phyloP scores from a whole-genome alignment of 1,140 invertebrate species.

The Physella acuta region DNA sequence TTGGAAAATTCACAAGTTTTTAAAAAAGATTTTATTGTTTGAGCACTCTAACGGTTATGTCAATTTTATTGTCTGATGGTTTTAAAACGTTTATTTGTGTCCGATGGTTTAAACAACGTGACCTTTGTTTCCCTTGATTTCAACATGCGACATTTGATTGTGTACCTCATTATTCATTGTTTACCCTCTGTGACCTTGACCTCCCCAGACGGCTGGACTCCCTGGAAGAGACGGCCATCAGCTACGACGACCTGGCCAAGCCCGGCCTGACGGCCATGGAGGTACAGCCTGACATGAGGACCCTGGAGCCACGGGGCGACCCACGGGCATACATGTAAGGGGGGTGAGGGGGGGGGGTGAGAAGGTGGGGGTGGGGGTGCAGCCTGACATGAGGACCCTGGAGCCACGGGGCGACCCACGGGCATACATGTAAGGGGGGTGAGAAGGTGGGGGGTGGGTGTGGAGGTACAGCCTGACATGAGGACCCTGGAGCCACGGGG shows the following conservation, averaged over 20 bases:
- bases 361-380: constrained; percentile 29
- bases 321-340: constrained; percentile 32
- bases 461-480: constrained; percentile 34
- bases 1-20: no score
- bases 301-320: constrained; percentile 30
- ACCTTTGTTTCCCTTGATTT: no score
- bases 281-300: constrained; percentile 31
- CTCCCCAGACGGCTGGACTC: constrained; percentile 25
- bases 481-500: constrained; percentile 29
- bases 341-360: no score
- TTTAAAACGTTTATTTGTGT: no score
- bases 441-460: no score
- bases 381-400: constrained; percentile 30
- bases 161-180: no score
- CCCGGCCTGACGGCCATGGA: constrained; percentile 31
- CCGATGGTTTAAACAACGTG: no score
- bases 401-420: constrained; percentile 30
- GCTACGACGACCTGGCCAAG: constrained; percentile 31
- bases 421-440: constrained; percentile 31
- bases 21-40: no score
- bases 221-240: constrained; percentile 25
- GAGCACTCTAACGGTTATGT: no score
- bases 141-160: no score
- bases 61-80: no score
- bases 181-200: not conserved